Conservation (phyloP, 2,888 invertebrate genomes). For the Petrolisthes cinctipes region DNA sequence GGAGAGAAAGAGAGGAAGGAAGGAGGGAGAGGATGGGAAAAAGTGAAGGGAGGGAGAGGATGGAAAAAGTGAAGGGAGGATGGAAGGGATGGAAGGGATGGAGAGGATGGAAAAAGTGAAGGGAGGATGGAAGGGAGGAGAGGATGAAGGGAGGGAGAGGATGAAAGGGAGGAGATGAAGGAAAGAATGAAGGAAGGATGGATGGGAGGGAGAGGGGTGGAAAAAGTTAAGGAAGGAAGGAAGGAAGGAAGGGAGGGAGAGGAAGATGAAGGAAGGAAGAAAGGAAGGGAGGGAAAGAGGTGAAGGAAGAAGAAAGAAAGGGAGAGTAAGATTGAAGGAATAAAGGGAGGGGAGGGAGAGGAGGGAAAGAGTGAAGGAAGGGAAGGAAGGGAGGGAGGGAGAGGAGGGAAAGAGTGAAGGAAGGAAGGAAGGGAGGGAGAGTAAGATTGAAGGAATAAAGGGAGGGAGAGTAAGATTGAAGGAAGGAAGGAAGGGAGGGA, state of each 20-base stretch:
- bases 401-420: not conserved
- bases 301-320: not conserved
- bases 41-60: not conserved
- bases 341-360: not conserved
- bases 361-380: not conserved
- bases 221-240: not conserved
- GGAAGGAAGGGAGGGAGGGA: not conserved
- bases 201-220: not conserved
- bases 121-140: not conserved
- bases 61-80: not conserved
- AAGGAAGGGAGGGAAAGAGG: not conserved
- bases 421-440: no score
- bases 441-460: not conserved
- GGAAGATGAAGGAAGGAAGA: not conserved
- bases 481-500: not conserved
- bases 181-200: not conserved
- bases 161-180: not conserved
- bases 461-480: conserved; percentile 7
- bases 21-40: not conserved
- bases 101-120: not conserved
- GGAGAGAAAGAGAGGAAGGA: no score
- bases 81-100: not conserved
- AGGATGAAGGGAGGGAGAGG: not conserved
- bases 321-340: no score
- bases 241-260: not conserved